These are phyloP conservation scores for Leucophenga montana DNA, from an alignment of 2,888 invertebrate genomes.

Conservation along the genomic window DNA sequence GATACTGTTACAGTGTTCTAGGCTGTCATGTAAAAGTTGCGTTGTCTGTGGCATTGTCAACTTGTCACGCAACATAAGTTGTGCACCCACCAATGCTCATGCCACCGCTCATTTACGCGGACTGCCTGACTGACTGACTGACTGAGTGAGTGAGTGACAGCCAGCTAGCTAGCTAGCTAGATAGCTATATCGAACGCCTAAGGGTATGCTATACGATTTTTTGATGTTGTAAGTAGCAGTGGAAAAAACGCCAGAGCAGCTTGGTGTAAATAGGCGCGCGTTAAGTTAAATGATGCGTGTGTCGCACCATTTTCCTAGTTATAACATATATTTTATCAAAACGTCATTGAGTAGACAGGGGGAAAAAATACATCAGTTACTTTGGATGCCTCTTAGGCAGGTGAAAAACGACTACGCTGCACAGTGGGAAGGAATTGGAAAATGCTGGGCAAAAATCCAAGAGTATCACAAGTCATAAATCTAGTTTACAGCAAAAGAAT, in stretches of 20 bases:
- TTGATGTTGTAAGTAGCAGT: slow-evolving; percentile 29
- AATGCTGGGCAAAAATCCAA: slow-evolving; percentile 42
- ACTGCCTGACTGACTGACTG: background rate
- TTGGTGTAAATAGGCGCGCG: slow-evolving; percentile 25
- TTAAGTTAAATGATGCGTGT: slow-evolving; percentile 66
- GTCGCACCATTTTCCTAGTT: slow-evolving; percentile 40
- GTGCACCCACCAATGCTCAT: slow-evolving; percentile 33
- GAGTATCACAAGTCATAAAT: too few species aligned
- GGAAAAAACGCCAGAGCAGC: too few species aligned
- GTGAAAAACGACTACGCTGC: background rate
- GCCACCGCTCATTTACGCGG: slow-evolving; percentile 1
- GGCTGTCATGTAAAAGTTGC: slow-evolving; percentile 46
- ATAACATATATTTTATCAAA: slow-evolving; percentile 33
- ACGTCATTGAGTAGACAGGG: slow-evolving; percentile 1
- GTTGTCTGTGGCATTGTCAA: slow-evolving; percentile 65
- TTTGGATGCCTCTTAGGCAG: background rate
- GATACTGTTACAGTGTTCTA: background rate
- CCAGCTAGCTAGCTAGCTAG: too few species aligned
- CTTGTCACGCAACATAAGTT: slow-evolving; percentile 67
- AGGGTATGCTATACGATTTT: slow-evolving; percentile 19
- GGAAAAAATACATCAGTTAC: background rate
- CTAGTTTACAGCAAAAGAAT: too few species aligned
- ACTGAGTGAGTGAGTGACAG: background rate
- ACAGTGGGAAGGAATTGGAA: slow-evolving; percentile 38
- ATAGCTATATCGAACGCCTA: slow-evolving; percentile 17